These are phyloP conservation scores for Melanotaenia trifasciata DNA, from an alignment of 2,797 vertebrate species.

Conservation along the genomic window DNA sequence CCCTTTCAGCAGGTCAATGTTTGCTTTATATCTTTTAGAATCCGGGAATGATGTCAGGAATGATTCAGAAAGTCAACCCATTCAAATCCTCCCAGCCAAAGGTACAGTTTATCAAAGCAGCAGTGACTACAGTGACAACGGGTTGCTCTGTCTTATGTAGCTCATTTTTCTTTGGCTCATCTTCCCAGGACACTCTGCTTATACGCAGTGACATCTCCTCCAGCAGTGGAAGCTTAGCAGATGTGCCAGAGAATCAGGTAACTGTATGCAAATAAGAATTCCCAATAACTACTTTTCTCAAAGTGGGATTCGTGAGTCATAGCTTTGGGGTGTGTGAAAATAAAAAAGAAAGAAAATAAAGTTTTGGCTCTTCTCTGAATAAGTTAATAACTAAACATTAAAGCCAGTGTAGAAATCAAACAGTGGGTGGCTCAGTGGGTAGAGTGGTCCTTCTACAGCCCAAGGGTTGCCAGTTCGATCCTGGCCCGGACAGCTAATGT, in stretches of 20 bases:
- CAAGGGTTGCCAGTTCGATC: too few species aligned
- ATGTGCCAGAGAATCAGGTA: slow-evolving; percentile 58
- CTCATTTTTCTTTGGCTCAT: not conserved
- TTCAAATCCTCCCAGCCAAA: slow-evolving; percentile 69
- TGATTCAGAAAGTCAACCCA: slow-evolving; percentile 75
- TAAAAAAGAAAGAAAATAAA: too few species aligned
- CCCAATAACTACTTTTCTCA: not conserved
- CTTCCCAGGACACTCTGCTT: slow-evolving; percentile 35
- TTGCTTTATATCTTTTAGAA: slow-evolving; percentile 37
- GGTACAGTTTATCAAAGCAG: slow-evolving; percentile 15
- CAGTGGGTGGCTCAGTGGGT: too few species aligned
- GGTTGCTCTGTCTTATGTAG: not conserved
- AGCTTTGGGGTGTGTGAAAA: too few species aligned
- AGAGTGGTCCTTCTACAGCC: too few species aligned
- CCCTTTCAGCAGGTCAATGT: not conserved
- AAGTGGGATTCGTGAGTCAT: not conserved
- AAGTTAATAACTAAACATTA: too few species aligned
- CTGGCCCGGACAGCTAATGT: too few species aligned
- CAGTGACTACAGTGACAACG: not conserved
- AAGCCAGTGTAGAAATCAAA: too few species aligned
- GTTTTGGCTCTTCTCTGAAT: too few species aligned
- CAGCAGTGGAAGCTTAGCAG: slow-evolving; percentile 41
- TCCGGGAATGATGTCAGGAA: slow-evolving; percentile 45
- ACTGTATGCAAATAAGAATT: not conserved
- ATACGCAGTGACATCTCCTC: slow-evolving; percentile 39